Conservation (phyloP, 2,113 vertebrate species). For the Parus major region DNA sequence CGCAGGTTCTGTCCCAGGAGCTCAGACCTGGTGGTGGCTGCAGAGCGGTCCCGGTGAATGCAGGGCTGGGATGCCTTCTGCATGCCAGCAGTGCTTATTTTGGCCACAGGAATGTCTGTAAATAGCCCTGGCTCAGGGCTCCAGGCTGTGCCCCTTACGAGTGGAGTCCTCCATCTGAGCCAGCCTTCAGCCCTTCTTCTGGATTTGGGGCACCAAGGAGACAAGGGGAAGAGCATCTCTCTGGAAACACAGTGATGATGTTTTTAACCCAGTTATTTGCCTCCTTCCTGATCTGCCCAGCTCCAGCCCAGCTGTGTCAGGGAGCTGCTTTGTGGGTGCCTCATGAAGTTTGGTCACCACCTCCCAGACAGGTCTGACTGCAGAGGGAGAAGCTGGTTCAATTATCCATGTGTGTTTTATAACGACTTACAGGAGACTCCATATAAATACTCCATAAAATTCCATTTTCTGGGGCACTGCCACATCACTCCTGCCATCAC, state of each 20-base stretch:
- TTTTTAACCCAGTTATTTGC: neutral
- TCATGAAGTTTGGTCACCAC: neutral
- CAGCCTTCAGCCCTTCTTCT: neutral
- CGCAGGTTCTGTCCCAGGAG: neutral
- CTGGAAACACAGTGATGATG: rapidly evolving
- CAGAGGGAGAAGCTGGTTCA: neutral
- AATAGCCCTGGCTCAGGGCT: neutral
- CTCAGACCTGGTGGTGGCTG: rapidly evolving
- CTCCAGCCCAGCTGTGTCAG: neutral
- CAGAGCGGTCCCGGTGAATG: rapidly evolving
- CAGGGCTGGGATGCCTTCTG: neutral
- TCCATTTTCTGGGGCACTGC: neutral
- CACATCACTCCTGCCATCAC: neutral
- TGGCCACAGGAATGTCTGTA: constrained; percentile 25
- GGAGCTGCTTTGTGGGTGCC: neutral
- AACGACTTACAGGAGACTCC: neutral
- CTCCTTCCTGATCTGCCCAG: neutral
- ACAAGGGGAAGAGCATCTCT: neutral
- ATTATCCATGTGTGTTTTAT: neutral
- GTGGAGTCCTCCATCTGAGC: rapidly evolving
- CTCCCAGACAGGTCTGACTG: constrained; percentile 12
- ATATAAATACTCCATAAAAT: neutral
- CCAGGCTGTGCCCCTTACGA: rapidly evolving
- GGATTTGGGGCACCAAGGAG: neutral
- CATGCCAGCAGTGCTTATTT: neutral